Evolutionary conservation across 2,888 invertebrate genomes (phyloP).

Genomic region (Leptarthrus brevirostris): DNA sequence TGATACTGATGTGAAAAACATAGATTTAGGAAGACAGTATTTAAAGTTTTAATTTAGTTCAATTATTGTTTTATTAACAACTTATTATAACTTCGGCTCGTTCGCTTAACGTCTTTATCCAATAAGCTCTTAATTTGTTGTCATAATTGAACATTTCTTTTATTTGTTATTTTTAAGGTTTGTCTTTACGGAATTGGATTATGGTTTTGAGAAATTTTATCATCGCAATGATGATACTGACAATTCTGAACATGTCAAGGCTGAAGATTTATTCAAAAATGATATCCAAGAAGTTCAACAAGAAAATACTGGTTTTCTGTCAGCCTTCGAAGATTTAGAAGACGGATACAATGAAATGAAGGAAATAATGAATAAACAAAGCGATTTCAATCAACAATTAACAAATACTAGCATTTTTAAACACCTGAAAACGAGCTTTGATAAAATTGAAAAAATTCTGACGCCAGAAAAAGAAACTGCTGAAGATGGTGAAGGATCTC

Average conservation of each 20-base stretch:
- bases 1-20: too few species aligned
- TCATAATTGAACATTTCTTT: neutral
- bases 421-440: neutral
- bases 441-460: constrained; percentile 17
- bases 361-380: constrained; percentile 37
- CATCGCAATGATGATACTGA: neutral
- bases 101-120: too few species aligned
- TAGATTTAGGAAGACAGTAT: too few species aligned
- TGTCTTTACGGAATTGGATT: constrained; percentile 34
- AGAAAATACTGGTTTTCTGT: constrained; percentile 34
- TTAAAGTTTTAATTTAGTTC: too few species aligned
- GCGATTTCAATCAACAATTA: neutral
- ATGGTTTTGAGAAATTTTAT: constrained; percentile 46
- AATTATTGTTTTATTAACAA: too few species aligned
- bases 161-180: constrained; percentile 35
- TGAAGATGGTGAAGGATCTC: neutral
- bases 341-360: constrained; percentile 55
- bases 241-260: neutral
- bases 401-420: neutral
- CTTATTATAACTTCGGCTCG: too few species aligned
- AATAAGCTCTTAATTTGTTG: too few species aligned
- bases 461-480: neutral
- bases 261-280: neutral
- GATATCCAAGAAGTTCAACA: constrained; percentile 11
- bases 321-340: constrained; percentile 50